Evolutionary conservation across 2,797 vertebrate species (phyloP), one percentile per base, ranked within the genome.

Genomic region (Melanotaenia pygmaea): DNA sequence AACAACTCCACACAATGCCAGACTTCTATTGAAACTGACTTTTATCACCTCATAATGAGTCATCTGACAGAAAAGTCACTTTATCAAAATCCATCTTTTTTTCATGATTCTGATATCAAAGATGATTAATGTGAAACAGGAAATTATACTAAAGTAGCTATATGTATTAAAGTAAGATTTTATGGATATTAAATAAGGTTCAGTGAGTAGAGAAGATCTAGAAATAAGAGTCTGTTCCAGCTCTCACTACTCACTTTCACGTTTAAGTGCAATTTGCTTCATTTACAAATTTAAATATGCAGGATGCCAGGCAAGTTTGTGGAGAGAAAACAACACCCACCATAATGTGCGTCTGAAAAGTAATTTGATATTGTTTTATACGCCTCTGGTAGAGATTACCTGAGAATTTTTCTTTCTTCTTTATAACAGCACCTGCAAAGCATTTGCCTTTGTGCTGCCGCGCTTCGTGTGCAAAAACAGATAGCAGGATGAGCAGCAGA

Each of bases 21-120:
- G 22, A 10, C 51, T 7, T 30, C 12, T 28, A 30, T 32, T 69
- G 38, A 22, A 18, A 2, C 20, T 64, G 11, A 37, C 59, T 47
- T 64, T 12, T 34, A 60, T 45, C 45, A 70, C 54, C 61, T 77
- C 61, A 40, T 74, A 34, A 50, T 40, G 13, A 47, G 32, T n/a
- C 9, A 54, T 65, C 63, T 67, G 45, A 18, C 51, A 35, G 26
- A 40, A n/a, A 70, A 24, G 16, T 70, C 10, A 6, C 2, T 59
- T 45, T 18, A 14, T 22, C 6, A 38, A n/a, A 14, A 35, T 22
- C 16, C 2, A 5, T 1, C 1, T 2, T 14, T 53, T 11, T 24
- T 26, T 4, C 30, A 18, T 16, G 24, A 28, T 30, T 30, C 28
- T 18, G 47, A 11, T 18, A 30, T 18, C 7, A 14, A 30, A 32